A percentile compares a stretch with the other conserved stretches of the same genome.
Evolutionary conservation across 2,888 invertebrate species (phyloP).

Genomic region (Argyra leucocephala): DNA sequence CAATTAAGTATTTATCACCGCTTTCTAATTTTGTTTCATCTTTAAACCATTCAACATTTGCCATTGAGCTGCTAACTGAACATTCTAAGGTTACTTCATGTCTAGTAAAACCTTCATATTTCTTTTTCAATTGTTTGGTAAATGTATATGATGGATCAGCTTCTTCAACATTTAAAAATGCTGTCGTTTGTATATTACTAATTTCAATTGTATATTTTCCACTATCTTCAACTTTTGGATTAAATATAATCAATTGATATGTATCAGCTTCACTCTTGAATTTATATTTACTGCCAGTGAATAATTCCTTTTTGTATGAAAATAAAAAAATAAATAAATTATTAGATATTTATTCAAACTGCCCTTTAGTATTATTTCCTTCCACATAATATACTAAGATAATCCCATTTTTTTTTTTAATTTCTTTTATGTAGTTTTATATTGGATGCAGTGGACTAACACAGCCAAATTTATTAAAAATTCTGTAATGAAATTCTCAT

Average conservation of each 20-base stretch:
- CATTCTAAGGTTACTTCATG: conserved; percentile 90
- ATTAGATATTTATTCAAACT: too few relatives aligned
- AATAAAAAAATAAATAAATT: too few relatives aligned
- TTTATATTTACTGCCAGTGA: conserved; percentile 92
- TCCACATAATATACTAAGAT: too few relatives aligned
- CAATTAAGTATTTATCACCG: conserved; percentile 73
- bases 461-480: too few relatives aligned
- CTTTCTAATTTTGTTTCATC: conserved; percentile 72
- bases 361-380: too few relatives aligned
- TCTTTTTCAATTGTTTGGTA: conserved; percentile 80
- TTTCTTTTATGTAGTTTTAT: too few relatives aligned
- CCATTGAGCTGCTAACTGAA: conserved; percentile 85
- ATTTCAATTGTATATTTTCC: conserved; percentile 96
- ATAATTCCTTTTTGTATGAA: conserved; percentile 64
- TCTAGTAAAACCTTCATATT: conserved; percentile 76
- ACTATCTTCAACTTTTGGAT: conserved; percentile 90
- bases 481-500: too few relatives aligned
- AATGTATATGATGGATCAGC: conserved; percentile 92
- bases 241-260: conserved; percentile 80
- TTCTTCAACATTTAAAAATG: conserved; percentile 92
- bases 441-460: too few relatives aligned
- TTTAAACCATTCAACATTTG: conserved; percentile 88
- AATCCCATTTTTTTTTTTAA: too few relatives aligned
- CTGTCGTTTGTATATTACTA: conserved; percentile 77
- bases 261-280: conserved; percentile 86